Evolutionary conservation across 2,888 invertebrate species (phyloP), one percentile per base, ranked within the genome.

Genomic region (Criorhina ranunculi): DNA sequence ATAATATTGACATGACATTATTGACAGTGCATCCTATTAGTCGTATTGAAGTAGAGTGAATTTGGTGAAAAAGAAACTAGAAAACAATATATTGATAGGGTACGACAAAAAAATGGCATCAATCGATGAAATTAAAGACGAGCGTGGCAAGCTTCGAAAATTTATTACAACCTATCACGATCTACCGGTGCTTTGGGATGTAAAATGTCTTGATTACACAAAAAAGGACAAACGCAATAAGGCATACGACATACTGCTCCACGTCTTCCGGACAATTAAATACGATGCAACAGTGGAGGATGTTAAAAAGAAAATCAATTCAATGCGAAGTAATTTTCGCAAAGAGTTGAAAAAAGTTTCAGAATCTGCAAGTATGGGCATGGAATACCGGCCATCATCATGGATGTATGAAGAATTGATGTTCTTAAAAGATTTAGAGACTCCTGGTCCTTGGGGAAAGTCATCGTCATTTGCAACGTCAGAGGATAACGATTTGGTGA

Each of bases 281-380:
- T 87, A 90, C 0, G 91, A 91, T 73, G 91, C 90, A n/a, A 91
- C 90, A 12, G 88, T 91, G 0, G 91, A 90, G 73, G 91, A 91
- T 76, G 91, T 91, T 0, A 91, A 91, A 70, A 91, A 91, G 73
- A 91, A 91, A 82, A 91, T 91, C 33, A 91, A 91, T 70, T 91
- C 91, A 0, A 79, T 91, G 82, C 88, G 91, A 7, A 91, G 91
- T 2, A 91, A 91, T 29, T 91, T 91, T 33, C 90, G 91, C 29
- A 91, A 91, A 75, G 91, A 91, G 46, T 82, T 91, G 2, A 91
- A 90, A 64, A 82, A 72, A n/a, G 82, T 82, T 7, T 19, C 37
- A 1, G 82, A 82, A 12, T 77, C 66, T 1, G 66, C 77, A 2
- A 53, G 29, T 8, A 24, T 31, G n/a, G 78, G 77, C 12, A 12